Conservation (phyloP, 2,113 vertebrate genomes). For the Semnopithecus entellus region DNA sequence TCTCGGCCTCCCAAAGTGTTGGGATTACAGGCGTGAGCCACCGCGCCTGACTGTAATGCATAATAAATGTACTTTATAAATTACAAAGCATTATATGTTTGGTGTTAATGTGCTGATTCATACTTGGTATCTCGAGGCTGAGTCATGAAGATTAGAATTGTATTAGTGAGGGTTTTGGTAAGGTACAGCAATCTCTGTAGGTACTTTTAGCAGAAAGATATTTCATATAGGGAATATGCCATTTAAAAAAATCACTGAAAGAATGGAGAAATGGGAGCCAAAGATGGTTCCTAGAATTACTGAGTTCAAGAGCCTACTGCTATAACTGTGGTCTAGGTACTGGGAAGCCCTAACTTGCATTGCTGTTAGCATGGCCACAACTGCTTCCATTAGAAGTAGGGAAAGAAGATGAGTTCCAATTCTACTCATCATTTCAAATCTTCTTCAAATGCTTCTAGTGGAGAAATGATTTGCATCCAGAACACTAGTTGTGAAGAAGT, state of each 20-base stretch:
- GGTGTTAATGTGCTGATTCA: neutral
- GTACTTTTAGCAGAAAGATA: neutral
- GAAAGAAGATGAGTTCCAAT: neutral
- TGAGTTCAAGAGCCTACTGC: neutral
- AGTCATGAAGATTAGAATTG: neutral
- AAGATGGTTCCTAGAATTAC: neutral
- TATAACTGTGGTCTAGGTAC: neutral
- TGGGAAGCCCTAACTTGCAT: neutral
- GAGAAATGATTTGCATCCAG: neutral
- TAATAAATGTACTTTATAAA: neutral
- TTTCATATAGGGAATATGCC: neutral
- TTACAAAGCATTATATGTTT: neutral
- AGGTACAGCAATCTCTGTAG: neutral
- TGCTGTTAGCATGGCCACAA: neutral
- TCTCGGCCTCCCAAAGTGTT: no score
- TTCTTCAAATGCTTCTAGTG: neutral
- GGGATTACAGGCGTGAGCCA: no score
- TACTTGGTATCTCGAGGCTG: neutral
- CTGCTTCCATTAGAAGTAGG: neutral
- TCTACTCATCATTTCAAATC: neutral
- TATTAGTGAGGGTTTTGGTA: neutral
- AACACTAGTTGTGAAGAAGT: neutral
- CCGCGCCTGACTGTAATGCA: no score
- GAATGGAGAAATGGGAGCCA: neutral
- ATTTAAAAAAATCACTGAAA: neutral